Conservation (phyloP, 2,797 vertebrate species). For the Myripristis murdjan region DNA sequence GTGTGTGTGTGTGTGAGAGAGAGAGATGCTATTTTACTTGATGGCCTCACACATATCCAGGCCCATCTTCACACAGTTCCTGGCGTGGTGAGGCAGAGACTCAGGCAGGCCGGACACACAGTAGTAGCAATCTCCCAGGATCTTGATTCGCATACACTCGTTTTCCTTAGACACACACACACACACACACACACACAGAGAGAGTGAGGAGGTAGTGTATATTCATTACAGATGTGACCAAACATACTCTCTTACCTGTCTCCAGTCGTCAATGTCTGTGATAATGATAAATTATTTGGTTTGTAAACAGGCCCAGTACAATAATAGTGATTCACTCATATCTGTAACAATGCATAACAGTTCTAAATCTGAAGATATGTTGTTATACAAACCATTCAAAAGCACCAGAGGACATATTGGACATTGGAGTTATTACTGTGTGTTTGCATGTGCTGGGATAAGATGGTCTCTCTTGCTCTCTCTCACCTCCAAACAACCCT, state of each 20-base stretch:
- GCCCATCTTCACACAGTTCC: conserved; percentile 99
- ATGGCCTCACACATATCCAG: conserved; percentile 99
- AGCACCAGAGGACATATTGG: no score
- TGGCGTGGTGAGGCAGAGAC: conserved; percentile 96
- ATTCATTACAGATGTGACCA: not conserved
- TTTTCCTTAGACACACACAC: conserved; percentile 95
- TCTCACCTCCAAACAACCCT: conserved; percentile 38
- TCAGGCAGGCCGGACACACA: conserved; percentile 97
- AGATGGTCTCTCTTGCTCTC: not conserved
- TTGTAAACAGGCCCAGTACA: no score
- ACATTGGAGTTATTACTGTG: no score
- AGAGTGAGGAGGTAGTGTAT: not conserved
- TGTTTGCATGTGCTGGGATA: no score
- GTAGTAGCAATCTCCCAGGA: conserved; percentile 98
- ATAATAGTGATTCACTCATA: no score
- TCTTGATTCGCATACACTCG: conserved; percentile 99
- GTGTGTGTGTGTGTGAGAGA: conserved; percentile 1
- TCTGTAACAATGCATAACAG: no score
- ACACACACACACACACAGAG: no score
- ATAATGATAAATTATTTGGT: no score
- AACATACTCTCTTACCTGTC: no score
- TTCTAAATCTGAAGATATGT: no score
- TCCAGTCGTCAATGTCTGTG: no score
- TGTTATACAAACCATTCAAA: no score
- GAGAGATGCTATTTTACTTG: conserved; percentile 88